Evolutionary conservation across 2,888 invertebrate genomes (phyloP).

Genomic region (Sminthurinus aureus): DNA sequence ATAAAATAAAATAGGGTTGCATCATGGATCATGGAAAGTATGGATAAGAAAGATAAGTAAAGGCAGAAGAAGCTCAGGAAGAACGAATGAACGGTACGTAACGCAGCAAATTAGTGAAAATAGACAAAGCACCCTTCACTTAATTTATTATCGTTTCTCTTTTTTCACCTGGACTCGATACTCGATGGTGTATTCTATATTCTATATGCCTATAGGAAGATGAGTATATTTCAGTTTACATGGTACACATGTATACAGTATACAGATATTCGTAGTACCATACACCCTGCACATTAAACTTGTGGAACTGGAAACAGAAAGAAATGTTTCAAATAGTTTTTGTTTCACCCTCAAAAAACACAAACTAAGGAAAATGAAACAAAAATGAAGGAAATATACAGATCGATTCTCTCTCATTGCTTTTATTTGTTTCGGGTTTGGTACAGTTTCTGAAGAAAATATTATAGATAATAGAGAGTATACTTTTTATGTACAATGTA

Average conservation of each 20-base stretch:
- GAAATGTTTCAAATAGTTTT: constrained; percentile 40
- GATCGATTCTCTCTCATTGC: constrained; percentile 35
- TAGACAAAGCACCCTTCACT: constrained; percentile 57
- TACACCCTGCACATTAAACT: too few species aligned
- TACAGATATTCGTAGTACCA: too few species aligned
- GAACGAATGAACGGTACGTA: constrained; percentile 51
- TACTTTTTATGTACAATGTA: constrained; percentile 4
- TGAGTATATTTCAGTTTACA: too few species aligned
- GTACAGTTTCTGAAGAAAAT: neutral
- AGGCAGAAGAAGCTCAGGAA: constrained; percentile 39
- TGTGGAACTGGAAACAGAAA: constrained; percentile 13
- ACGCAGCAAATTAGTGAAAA: constrained; percentile 56
- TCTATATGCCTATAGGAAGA: too few species aligned
- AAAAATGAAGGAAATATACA: constrained; percentile 13
- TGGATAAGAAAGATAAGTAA: constrained; percentile 13
- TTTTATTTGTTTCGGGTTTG: neutral
- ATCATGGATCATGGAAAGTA: neutral
- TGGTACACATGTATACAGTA: too few species aligned
- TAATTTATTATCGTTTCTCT: constrained; percentile 56
- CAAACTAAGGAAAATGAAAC: constrained; percentile 4
- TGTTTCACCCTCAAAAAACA: constrained; percentile 35
- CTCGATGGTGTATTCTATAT: neutral
- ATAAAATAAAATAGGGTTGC: too few species aligned
- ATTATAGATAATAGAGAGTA: neutral
- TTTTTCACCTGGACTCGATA: constrained; percentile 49